Conservation (phyloP, 2,888 invertebrate genomes). For the Laspeyria flexula region DNA sequence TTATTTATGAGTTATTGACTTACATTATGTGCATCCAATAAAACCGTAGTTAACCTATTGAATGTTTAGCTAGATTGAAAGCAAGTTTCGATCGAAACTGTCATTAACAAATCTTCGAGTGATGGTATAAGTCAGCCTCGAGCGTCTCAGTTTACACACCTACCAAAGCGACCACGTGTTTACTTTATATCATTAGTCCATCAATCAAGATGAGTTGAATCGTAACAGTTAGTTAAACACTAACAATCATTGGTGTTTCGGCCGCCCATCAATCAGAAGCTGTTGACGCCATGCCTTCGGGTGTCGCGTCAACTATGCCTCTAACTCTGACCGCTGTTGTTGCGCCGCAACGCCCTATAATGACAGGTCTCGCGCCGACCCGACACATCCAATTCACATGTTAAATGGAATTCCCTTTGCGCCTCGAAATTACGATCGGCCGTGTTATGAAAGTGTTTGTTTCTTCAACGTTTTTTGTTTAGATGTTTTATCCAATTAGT, state of each 20-base stretch:
- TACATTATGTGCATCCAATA: constrained; percentile 22
- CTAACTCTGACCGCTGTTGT: constrained; percentile 32
- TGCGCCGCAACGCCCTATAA: constrained; percentile 58
- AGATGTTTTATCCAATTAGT: constrained; percentile 84
- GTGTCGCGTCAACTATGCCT: constrained; percentile 47
- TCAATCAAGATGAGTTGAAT: constrained; percentile 83
- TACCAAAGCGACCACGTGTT: constrained; percentile 70
- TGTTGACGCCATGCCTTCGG: constrained; percentile 63
- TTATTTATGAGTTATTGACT: constrained; percentile 20
- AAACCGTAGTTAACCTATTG: constrained; percentile 46
- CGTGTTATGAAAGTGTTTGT: constrained; percentile 83
- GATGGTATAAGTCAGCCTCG: constrained; percentile 60
- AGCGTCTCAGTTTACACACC: constrained; percentile 64
- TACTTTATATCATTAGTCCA: constrained; percentile 84
- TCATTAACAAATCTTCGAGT: constrained; percentile 51
- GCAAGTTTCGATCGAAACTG: constrained; percentile 48
- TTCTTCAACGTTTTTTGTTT: constrained; percentile 79
- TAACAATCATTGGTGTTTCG: constrained; percentile 73
- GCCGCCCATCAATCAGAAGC: constrained; percentile 77
- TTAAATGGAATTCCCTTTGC: constrained; percentile 84
- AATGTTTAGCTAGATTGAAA: constrained; percentile 40
- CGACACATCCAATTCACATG: constrained; percentile 84
- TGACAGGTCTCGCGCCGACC: constrained; percentile 72
- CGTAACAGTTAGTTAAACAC: constrained; percentile 83
- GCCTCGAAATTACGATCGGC: constrained; percentile 77